Evolutionary conservation across 2,113 vertebrate species (phyloP).

Genomic region (Vidua macroura): DNA sequence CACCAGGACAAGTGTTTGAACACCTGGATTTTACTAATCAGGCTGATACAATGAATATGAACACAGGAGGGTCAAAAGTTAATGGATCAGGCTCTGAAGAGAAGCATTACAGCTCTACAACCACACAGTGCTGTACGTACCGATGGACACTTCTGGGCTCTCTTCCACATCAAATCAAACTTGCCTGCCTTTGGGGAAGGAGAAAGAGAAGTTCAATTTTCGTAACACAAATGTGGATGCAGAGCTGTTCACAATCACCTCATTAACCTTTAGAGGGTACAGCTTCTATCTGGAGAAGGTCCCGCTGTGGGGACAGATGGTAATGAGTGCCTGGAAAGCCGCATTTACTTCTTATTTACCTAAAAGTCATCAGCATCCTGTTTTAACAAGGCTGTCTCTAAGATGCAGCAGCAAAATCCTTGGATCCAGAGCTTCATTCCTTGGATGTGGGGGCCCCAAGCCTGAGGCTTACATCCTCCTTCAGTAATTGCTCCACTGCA

Average conservation of each 20-base stretch:
- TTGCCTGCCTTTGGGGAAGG: slow-evolving; percentile 76
- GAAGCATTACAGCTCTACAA: not conserved
- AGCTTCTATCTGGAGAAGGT: not conserved
- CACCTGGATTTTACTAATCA: not conserved
- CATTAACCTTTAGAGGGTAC: not conserved
- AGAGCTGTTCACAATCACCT: not conserved
- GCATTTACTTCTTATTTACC: not conserved
- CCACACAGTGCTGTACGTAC: slow-evolving; percentile 59
- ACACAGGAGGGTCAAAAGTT: not conserved
- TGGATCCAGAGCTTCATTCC: not conserved
- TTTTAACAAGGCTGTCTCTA: not conserved
- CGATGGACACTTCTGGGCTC: slow-evolving; percentile 81
- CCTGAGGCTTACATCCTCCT: not conserved
- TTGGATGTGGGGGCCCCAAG: not conserved
- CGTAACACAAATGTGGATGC: not conserved
- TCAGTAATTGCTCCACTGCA: not conserved
- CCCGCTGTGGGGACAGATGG: not conserved
- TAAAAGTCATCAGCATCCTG: not conserved
- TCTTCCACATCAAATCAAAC: slow-evolving; percentile 82
- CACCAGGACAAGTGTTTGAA: not conserved
- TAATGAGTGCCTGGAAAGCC: not conserved
- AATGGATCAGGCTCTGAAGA: not conserved
- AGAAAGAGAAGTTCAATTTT: slow-evolving; percentile 28
- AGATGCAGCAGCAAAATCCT: not conserved
- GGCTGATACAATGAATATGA: not conserved